Conservation (phyloP, 2,113 vertebrate genomes). For the Engystomops pustulosus region DNA sequence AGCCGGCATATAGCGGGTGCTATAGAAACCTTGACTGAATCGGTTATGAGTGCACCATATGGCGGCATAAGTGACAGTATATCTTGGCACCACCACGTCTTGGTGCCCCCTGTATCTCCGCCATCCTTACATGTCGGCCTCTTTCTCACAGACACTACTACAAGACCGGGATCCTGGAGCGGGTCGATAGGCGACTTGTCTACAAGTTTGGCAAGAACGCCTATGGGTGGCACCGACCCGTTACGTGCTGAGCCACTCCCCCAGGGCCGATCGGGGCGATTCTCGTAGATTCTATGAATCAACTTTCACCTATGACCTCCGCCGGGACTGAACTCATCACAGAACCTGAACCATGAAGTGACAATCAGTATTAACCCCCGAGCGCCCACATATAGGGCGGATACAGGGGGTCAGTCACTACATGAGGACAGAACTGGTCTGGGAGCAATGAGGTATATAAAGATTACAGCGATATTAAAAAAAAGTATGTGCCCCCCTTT, state of each 20-base stretch:
- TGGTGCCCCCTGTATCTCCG: too few relatives aligned
- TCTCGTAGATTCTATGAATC: conserved; percentile 48
- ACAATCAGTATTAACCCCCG: neutral
- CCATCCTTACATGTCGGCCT: neutral
- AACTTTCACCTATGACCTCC: neutral
- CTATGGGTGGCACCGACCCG: conserved; percentile 67
- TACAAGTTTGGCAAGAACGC: conserved; percentile 75
- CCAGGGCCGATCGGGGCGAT: neutral
- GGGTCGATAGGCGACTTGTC: conserved; percentile 72
- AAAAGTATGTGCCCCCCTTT: neutral
- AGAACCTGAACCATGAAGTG: neutral
- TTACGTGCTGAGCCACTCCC: neutral
- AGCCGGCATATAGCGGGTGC: too few relatives aligned
- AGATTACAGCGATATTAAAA: neutral
- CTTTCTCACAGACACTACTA: conserved; percentile 71
- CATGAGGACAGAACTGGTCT: neutral
- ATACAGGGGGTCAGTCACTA: neutral
- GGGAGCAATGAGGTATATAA: neutral
- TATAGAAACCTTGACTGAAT: too few relatives aligned
- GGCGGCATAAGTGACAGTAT: too few relatives aligned
- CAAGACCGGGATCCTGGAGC: conserved; percentile 75
- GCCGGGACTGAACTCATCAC: too few relatives aligned
- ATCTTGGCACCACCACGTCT: too few relatives aligned
- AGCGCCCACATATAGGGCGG: neutral
- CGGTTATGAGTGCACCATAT: too few relatives aligned